Evolutionary conservation across 2,888 invertebrate genomes (phyloP).

Genomic region (Acanthosepion esculentum): DNA sequence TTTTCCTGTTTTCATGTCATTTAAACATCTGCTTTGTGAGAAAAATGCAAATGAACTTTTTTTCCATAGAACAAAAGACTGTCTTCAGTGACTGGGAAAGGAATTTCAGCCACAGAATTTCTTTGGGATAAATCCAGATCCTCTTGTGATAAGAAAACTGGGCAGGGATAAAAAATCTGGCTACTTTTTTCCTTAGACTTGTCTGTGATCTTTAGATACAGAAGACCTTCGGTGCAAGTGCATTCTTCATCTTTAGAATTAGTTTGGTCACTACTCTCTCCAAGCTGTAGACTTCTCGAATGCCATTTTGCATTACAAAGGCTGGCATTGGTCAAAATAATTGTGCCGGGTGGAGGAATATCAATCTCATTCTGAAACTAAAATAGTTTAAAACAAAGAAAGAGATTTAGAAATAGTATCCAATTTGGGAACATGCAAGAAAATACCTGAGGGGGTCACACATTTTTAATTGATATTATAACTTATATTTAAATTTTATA

Average conservation of each 20-base stretch:
- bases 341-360: not conserved
- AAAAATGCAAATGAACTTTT: slow-evolving; percentile 10
- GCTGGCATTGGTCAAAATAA: not conserved
- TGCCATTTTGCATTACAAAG: slow-evolving; percentile 33
- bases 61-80: not conserved
- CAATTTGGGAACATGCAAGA: not conserved
- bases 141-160: not conserved
- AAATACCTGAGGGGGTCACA: not conserved
- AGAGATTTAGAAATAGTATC: not conserved
- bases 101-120: not conserved
- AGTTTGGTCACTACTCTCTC: not conserved
- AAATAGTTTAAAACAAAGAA: not conserved
- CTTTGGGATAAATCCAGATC: not conserved
- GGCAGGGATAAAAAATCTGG: not conserved
- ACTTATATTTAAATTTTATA: no score
- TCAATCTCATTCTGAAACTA: not conserved
- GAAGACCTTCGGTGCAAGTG: not conserved
- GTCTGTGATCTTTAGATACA: not conserved
- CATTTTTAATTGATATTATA: not conserved
- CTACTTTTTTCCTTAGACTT: not conserved
- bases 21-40: not conserved
- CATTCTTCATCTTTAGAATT: not conserved
- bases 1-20: no score
- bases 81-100: not conserved
- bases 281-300: not conserved